A percentile compares a stretch with the other conserved stretches of the same genome.
These are phyloP conservation scores for Drosophila micromelanica DNA, from an alignment of 1,140 invertebrate genomes.

Conservation along the genomic window DNA sequence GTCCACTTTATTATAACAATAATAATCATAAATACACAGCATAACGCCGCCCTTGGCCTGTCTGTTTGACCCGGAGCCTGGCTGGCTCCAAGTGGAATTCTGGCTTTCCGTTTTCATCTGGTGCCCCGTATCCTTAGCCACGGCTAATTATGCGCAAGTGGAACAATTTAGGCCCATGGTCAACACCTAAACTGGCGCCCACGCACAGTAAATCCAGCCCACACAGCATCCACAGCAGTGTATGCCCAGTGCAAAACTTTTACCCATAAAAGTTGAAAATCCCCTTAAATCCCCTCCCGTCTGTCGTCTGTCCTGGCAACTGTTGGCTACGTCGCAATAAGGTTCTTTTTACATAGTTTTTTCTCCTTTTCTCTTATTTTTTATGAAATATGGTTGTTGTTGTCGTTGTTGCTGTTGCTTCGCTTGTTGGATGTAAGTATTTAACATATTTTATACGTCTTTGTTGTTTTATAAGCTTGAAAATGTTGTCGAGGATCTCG, in stretches of 20 bases:
- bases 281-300: neutral
- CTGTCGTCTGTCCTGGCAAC: slow-evolving; percentile 4
- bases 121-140: slow-evolving; percentile 21
- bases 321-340: slow-evolving; percentile 55
- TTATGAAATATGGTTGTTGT: slow-evolving; percentile 41
- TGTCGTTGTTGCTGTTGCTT: slow-evolving; percentile 17
- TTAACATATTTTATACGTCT: slow-evolving; percentile 49
- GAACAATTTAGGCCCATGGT: slow-evolving; percentile 70
- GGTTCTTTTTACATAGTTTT: slow-evolving; percentile 37
- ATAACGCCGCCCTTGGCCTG: slow-evolving; percentile 7
- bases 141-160: slow-evolving; percentile 70
- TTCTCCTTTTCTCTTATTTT: slow-evolving; percentile 19
- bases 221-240: slow-evolving; percentile 36
- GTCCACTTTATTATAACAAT: slow-evolving; percentile 36
- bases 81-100: neutral
- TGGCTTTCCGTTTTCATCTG: neutral
- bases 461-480: slow-evolving; percentile 50
- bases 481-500: slow-evolving; percentile 62
- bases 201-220: slow-evolving; percentile 1
- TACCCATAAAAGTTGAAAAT: slow-evolving; percentile 38
- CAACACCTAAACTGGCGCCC: slow-evolving; percentile 54
- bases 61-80: neutral
- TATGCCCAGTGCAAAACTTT: slow-evolving; percentile 42
- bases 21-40: slow-evolving; percentile 55
- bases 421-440: slow-evolving; percentile 36